Evolutionary conservation across 2,888 invertebrate species (phyloP), one percentile per base, ranked within the genome.

Genomic region (Pheosia gnoma): DNA sequence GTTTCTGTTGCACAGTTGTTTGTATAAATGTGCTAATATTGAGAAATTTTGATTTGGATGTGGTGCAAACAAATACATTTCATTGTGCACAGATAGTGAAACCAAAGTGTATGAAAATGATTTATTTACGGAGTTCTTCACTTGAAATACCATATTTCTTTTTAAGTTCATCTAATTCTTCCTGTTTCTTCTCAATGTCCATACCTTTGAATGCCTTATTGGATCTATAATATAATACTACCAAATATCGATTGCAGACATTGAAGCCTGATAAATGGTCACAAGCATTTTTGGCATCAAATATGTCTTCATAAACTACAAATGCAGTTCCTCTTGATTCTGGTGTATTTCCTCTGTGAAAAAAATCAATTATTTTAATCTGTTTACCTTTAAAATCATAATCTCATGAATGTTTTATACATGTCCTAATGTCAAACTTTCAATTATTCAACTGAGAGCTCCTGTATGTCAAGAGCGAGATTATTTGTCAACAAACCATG

Each of bases 231-330:
- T 99, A 99, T 7, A 99, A 93, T 2, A 99, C 99, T n/a, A 99
- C 99, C 47, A 99, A 94, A 86, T 99, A 99, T 79, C 99, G 95
- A 89, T 99, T 99, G 87, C 99, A 99, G 43, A 99, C 99, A 88
- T 99, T 99, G 89, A 99, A 99, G 8, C 99, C 99, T 61, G 99
- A 99, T 60, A 99, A 94, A 90, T 99, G 99, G 88, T 99, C 99
- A 90, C 99, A 99, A 4, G 99, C 99, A 94, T 99, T 99, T 91
- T 99, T 99, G 0, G 99, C 99, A 95, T 99, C 99, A 94, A 99
- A 99, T 80, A 99, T 99, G 85, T 99, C 99, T 93, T 99, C 99
- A 89, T 99, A 99, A 0, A 99, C 98, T 57, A 99, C 99, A 95
- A 99, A 99, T 25, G 99, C 99, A 45, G 99, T 99, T 59, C 99